A percentile compares a stretch with the other conserved stretches of the same genome.
These are phyloP conservation scores for Ibidorhyncha struthersii DNA, from an alignment of 2,113 vertebrate genomes.

Conservation along the genomic window DNA sequence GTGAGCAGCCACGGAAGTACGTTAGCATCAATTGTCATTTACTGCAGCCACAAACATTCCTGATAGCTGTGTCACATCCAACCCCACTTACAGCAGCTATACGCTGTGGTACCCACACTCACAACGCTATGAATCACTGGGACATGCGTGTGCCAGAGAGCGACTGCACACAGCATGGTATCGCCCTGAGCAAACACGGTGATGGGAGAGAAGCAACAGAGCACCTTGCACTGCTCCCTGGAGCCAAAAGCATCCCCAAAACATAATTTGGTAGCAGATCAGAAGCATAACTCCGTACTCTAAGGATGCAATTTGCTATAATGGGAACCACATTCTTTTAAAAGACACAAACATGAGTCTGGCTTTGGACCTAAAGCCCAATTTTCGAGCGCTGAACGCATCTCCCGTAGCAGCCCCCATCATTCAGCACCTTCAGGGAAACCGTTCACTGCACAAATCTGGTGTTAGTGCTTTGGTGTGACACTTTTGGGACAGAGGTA, in stretches of 20 bases:
- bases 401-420: neutral
- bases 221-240: neutral
- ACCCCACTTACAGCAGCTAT: neutral
- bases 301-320: neutral
- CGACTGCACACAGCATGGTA: fast-evolving
- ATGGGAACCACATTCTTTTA: neutral
- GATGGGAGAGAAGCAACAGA: neutral
- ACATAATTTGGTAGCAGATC: too few relatives aligned
- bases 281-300: neutral
- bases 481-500: neutral
- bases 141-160: fast-evolving
- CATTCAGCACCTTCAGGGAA: neutral
- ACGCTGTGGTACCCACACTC: fast-evolving
- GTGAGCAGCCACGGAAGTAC: neutral
- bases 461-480: neutral
- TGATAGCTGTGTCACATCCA: fast-evolving
- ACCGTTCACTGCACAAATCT: neutral
- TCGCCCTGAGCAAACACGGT: fast-evolving
- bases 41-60: neutral
- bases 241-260: neutral
- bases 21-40: neutral
- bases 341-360: neutral
- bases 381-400: neutral
- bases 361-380: neutral
- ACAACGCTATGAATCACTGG: fast-evolving